Base-by-base conservation (phyloP, 64 coral and sea anemone genomes). In the Stichodactyla mertensii region DNA sequence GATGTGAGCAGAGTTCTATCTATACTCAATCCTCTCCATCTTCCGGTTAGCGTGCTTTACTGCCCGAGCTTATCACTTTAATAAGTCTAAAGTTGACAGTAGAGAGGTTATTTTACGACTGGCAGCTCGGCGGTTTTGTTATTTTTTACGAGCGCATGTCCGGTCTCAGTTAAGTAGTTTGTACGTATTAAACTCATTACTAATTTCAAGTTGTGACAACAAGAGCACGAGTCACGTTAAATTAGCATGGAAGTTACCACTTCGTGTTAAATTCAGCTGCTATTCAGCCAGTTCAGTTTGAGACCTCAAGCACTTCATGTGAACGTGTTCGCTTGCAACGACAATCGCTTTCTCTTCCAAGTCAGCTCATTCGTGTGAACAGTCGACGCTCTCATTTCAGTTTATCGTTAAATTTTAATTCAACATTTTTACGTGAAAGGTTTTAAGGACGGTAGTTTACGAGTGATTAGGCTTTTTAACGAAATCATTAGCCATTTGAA, bases 11-110 rank as follows among this genome's bases (percentile, higher is more conserved):
- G 22, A 53, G 13, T 36, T 91, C 57, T 71, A 87, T 87, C 85
- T 71, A 45, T 64, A 22, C 36, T 64, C n/a, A 92, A 92, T 92
- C 90, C 86, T 80, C 85, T 59, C 61, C 90, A 92, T 92, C 90
- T 86, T 87, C 77, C 77, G 78, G 85, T 58, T 60, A 82, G 51
- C 54, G 78, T 51, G 58, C 52, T 64, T 55, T 55, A 61, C 54
- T 55, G 56, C 27, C 60, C 45, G 64, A 64, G 55, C 55, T 85
- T 85, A 85, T 58, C 83, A 85, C 24, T 85, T 64, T 61, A 57
- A 61, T 64, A 64, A 85, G 83, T 64, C 83, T 8, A 85, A 52
- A 85, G 83, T 85, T 85, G 55, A 85, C 83, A 85, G 60, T 45
- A 55, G 54, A 57, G 55, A 55, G 27, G 55, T 58, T 85, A 85